Base-by-base conservation (phyloP, 2,797 vertebrate species). In the Takifugu rubripes region DNA sequence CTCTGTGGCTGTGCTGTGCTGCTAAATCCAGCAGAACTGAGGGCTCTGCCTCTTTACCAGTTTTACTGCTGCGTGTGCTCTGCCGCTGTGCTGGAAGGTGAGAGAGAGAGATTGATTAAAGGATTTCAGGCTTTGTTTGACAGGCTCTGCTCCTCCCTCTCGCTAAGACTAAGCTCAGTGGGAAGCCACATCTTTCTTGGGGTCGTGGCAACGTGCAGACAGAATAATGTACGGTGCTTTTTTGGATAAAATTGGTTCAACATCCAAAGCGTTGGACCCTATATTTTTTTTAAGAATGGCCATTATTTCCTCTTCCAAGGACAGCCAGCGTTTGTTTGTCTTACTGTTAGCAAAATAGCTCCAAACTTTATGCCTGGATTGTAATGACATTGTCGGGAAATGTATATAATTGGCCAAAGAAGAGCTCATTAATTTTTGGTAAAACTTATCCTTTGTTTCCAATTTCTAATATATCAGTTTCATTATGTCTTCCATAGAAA, bases 51-150 rank as follows among this genome's bases (percentile, higher is more conserved):
- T 79, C 63, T 77, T 80, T 79, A 84, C 84, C 84, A 83, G 79
- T 52, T 68, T 72, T 55, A 70, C 59, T 27, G 59, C 71, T 51
- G 67, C 26, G 71, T 60, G 52, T 61, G 77, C 64, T 61, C 66
- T 5, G 56, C 75, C 56, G 57, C 62, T 77, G 78, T 25, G 58
- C 83, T 46, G 79, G 70, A 68, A 66, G 61, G 62, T 68, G 77
- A 83, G 75, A 84, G 82, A 81, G 76, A 84, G 58, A 67, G 79
- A 67, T 65, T 70, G 77, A 71, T 86, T 83, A 84, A 81, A 84
- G 27, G 82, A 88, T 88, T 87, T 82, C 78, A 82, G 66, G 74
- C 79, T 79, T 82, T 79, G 79, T 74, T 77, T 84, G 75, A 83
- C 72, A 76, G 66, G 64, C 72, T 66, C 55, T 58, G 49, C 73